phyloP scores from a whole-genome alignment of 2,113 vertebrate genomes.

The Dasyprocta punctata region DNA sequence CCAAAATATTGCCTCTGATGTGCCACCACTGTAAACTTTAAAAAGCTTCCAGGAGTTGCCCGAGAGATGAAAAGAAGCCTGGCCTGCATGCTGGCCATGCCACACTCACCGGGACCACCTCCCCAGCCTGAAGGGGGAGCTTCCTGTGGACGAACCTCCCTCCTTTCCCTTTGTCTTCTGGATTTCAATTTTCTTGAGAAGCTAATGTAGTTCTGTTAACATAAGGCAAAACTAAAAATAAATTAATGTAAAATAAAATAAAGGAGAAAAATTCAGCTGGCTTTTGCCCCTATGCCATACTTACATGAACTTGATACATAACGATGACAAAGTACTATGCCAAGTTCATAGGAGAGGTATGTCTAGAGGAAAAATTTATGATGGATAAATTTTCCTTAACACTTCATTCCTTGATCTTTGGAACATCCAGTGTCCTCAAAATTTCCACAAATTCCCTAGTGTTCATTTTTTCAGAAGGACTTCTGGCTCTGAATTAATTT shows the following conservation, averaged over 20 bases:
- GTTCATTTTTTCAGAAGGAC: not conserved
- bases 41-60: not conserved
- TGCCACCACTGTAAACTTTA: not conserved
- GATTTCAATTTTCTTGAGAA: not conserved
- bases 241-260: not conserved
- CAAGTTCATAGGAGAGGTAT: fast-evolving
- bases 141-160: not conserved
- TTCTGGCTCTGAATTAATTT: not conserved
- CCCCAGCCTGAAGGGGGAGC: no score
- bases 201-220: not conserved
- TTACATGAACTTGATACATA: not conserved
- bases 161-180: not conserved
- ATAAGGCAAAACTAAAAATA: not conserved
- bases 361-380: not conserved
- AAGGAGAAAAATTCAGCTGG: not conserved
- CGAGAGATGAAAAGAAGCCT: not conserved
- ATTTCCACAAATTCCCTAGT: not conserved
- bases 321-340: not conserved
- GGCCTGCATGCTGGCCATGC: not conserved
- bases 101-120: not conserved
- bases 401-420: not conserved
- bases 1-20: not conserved
- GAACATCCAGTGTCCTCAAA: not conserved
- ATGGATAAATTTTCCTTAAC: not conserved
- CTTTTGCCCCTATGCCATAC: not conserved